Evolutionary conservation across 1,140 invertebrate genomes (phyloP), one percentile per base, ranked within the genome.

Genomic region (Aphaenogaster rudis): DNA sequence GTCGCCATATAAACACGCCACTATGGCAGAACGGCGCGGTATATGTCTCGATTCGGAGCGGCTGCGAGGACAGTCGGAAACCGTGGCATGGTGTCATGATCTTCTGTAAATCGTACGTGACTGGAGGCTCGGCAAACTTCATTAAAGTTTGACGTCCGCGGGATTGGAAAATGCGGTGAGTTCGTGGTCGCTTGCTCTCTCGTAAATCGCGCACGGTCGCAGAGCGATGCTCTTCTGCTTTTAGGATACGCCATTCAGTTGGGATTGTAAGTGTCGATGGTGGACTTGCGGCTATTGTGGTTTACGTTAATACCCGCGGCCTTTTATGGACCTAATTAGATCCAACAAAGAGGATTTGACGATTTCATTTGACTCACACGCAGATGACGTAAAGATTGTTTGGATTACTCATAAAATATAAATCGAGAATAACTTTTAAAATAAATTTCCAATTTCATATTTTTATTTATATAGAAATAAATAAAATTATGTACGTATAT

Each of bases 71-170:
- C n/a, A 74, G 42, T 48, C 5, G 39, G 17, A 76, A 84, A 74
- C n/a, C 28, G 28, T 45, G 36, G 48, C 17, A 52, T 17, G 61
- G 48, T 69, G 50, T 48, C 42, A 72, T 72, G 54, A 74, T 63
- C 69, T 74, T 74, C 45, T 74, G 69, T 84, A 84, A 84, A 76
- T 76, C 80, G 54, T 61, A 74, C 33, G 42, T 84, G 54, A 76
- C 54, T 74, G 4, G 54, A 59, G n/a, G 39, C 42, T 74, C 54
- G 21, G 28, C 36, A 69, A 84, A 74, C 69, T 84, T 84, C 69
- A 84, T 84, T 82, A 82, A 82, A 82, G 39, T 82, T 84, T 84
- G 80, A 84, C 69, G 13, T 84, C 17, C 42, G 28, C 13, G 28
- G 42, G 42, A 76, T 74, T 74, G 69, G 69, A 84, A 84, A 84